These are phyloP conservation scores for Cyanistes caeruleus DNA, from an alignment of 2,113 vertebrate genomes.

Conservation along the genomic window DNA sequence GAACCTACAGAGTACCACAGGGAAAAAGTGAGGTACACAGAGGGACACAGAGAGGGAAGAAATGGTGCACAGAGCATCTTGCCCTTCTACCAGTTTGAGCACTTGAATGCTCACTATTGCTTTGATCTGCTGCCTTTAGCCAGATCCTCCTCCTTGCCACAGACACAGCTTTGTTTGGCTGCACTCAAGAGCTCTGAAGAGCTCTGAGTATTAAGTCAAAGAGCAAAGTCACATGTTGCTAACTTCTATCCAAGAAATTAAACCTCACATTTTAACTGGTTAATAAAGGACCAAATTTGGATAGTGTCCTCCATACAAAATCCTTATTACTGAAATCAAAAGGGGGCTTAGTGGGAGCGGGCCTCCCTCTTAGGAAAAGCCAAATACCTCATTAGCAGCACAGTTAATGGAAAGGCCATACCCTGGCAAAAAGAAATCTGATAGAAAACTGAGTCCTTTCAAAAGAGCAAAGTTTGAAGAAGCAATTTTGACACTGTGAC, in stretches of 20 bases:
- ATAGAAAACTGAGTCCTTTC: not conserved
- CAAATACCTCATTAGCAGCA: conserved; percentile 21
- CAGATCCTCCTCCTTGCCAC: not conserved
- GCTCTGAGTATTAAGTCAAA: not conserved
- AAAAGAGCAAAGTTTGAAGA: not conserved
- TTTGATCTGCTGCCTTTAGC: not conserved
- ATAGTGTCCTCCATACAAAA: not conserved
- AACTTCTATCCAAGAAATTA: not conserved
- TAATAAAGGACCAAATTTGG: conserved; percentile 21
- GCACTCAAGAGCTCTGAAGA: not conserved
- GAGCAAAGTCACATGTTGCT: not conserved
- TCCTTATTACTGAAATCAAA: not conserved
- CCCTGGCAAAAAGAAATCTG: not conserved
- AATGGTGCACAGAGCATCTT: not conserved
- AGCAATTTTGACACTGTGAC: not conserved
- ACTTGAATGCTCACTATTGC: not conserved
- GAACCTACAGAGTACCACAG: not conserved
- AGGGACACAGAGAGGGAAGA: not conserved
- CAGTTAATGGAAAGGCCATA: not conserved
- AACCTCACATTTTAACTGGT: conserved; percentile 6
- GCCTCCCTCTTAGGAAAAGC: not conserved
- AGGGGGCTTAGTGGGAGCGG: not conserved
- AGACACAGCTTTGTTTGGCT: not conserved
- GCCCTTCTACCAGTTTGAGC: not conserved
- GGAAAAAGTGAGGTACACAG: not conserved